phyloP scores from a whole-genome alignment of 2,113 vertebrate species.

The Takifugu flavidus region DNA sequence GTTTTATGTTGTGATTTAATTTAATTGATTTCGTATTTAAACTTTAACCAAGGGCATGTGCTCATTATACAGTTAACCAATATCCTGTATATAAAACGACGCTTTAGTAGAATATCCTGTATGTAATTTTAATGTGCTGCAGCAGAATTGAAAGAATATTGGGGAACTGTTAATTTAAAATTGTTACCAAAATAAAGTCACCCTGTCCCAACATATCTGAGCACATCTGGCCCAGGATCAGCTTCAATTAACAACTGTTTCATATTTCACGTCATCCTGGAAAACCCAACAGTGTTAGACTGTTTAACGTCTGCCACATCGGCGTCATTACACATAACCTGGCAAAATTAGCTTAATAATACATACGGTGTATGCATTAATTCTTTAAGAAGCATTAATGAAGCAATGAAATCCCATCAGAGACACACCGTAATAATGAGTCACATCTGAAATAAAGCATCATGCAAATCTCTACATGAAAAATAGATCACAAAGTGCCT shows the following conservation, averaged over 20 bases:
- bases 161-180: too few species aligned
- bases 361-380: conserved; percentile 12
- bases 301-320: conserved; percentile 20
- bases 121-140: background rate
- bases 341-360: conserved; percentile 23
- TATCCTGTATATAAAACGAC: too few species aligned
- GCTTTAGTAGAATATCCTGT: too few species aligned
- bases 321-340: conserved; percentile 17
- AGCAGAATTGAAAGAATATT: background rate
- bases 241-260: conserved; percentile 49
- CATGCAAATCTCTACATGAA: too few species aligned
- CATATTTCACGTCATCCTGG: conserved; percentile 25
- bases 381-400: background rate
- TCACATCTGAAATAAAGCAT: too few species aligned
- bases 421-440: too few species aligned
- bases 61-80: too few species aligned
- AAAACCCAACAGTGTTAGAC: conserved; percentile 37
- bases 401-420: background rate
- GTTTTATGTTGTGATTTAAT: too few species aligned
- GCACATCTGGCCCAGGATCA: conserved; percentile 26
- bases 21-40: too few species aligned
- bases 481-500: too few species aligned
- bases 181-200: too few species aligned
- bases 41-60: too few species aligned
- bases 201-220: conserved; percentile 20